These are phyloP conservation scores for Bovichtus diacanthus DNA, from an alignment of 2,797 vertebrate genomes.

Conservation along the genomic window DNA sequence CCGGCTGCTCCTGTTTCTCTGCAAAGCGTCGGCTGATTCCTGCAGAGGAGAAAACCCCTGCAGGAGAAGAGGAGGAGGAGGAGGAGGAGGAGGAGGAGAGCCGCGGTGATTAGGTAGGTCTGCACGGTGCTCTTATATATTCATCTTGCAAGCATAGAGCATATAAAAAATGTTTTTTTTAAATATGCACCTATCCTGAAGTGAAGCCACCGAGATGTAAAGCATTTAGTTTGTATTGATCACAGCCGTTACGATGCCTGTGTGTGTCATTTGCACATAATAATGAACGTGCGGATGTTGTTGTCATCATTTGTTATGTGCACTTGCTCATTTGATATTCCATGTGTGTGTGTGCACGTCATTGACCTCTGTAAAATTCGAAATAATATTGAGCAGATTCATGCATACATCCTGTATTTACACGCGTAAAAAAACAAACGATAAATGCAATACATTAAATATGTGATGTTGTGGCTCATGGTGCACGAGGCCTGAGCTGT, in stretches of 20 bases:
- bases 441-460: neutral
- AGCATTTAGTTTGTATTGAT: neutral
- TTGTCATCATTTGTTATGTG: neutral
- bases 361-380: neutral
- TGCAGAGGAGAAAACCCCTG: slow-evolving; percentile 25
- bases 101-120: slow-evolving; percentile 72
- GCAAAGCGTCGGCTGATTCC: slow-evolving; percentile 11
- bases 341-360: neutral
- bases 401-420: neutral
- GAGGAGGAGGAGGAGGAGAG: slow-evolving; percentile 36
- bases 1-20: slow-evolving; percentile 14
- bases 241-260: no score
- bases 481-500: slow-evolving; percentile 26
- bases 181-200: neutral
- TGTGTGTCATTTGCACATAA: neutral
- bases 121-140: slow-evolving; percentile 24
- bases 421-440: neutral
- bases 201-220: neutral
- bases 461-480: slow-evolving; percentile 1
- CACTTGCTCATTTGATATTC: neutral
- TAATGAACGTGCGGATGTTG: neutral
- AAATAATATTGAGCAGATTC: neutral
- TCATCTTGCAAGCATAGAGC: neutral
- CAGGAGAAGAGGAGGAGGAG: slow-evolving; percentile 34
- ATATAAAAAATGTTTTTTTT: no score